Evolutionary conservation across 2,113 vertebrate genomes (phyloP).

Genomic region (Eublepharis macularius): DNA sequence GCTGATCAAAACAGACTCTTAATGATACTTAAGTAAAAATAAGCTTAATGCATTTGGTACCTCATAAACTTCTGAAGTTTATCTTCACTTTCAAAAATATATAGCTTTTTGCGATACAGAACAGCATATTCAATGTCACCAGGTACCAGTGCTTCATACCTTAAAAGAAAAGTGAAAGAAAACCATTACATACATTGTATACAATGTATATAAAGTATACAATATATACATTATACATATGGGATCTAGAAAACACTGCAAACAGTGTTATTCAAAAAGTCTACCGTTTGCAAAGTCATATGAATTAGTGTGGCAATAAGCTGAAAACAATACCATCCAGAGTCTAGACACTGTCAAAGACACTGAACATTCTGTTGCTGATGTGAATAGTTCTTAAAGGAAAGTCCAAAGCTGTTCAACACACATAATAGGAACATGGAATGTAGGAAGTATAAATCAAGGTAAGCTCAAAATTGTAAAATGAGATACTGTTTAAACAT

Average conservation of each 20-base stretch:
- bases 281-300: background rate
- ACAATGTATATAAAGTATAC: too few relatives aligned
- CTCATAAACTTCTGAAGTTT: slow-evolving; percentile 89
- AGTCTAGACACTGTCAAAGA: too few relatives aligned
- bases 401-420: too few relatives aligned
- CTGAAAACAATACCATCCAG: too few relatives aligned
- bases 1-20: background rate
- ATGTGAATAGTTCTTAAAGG: too few relatives aligned
- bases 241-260: slow-evolving; percentile 7
- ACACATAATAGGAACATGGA: too few relatives aligned
- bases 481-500: too few relatives aligned
- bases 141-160: slow-evolving; percentile 89
- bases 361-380: too few relatives aligned
- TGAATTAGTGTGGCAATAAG: too few relatives aligned
- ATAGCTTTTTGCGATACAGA: slow-evolving; percentile 85
- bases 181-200: background rate
- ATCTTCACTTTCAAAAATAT: slow-evolving; percentile 84
- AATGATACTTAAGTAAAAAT: slow-evolving; percentile 7
- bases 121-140: slow-evolving; percentile 82
- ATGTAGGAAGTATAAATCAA: too few relatives aligned
- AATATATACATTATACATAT: too few relatives aligned
- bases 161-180: slow-evolving; percentile 62
- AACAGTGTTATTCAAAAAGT: slow-evolving; percentile 14
- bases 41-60: slow-evolving; percentile 67
- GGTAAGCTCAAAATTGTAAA: too few relatives aligned